Evolutionary conservation across 2,888 invertebrate species (phyloP), one percentile per base, ranked within the genome.

Genomic region (Pyrocoelia pectoralis): DNA sequence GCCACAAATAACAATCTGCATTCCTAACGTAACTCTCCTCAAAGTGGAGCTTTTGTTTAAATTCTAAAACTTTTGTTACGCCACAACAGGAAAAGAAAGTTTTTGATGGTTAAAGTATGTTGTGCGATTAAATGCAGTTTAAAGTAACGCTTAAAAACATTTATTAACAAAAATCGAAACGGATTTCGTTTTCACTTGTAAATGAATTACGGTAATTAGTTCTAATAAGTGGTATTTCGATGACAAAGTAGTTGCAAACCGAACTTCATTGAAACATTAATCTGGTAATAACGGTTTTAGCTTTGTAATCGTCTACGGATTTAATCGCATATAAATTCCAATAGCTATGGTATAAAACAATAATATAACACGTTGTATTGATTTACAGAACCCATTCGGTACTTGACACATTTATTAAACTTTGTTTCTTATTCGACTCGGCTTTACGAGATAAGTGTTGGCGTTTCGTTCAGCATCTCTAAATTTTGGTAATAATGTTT

Each of bases 21-120:
- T 70, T 70, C 68, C 66, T 67, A 64, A 57, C 66, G 64, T 65
- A 61, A 59, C 63, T 67, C 61, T 61, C 66, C 65, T 56, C 61
- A 66, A 60, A 62, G 66, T 66, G 66, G 52, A 63, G 65, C 66
- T 68, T 64, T 65, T 67, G 68, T 70, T 67, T 69, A 62, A 64
- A 60, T 56, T 54, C 66, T 65, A 60, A 66, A 64, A 64, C 59
- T 64, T 61, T 61, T 54, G 65, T 61, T 65, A 65, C 66, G 59
- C 63, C 56, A 53, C 59, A 62, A 59, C 54, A 63, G 59, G 58
- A 66, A 33, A 63, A 63, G 66, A 66, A 66, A 62, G 58, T 59
- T 65, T 63, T 43, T 24, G 62, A 55, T 66, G 50, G 61, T 58
- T 55, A 56, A 63, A 66, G 62, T 59, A 59, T 62, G 56, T 57